Percentiles rank a stretch among this genome's conserved stretches.
These are phyloP conservation scores for Ophion slaviceki DNA, from an alignment of 2,888 invertebrate genomes.

Conservation along the genomic window DNA sequence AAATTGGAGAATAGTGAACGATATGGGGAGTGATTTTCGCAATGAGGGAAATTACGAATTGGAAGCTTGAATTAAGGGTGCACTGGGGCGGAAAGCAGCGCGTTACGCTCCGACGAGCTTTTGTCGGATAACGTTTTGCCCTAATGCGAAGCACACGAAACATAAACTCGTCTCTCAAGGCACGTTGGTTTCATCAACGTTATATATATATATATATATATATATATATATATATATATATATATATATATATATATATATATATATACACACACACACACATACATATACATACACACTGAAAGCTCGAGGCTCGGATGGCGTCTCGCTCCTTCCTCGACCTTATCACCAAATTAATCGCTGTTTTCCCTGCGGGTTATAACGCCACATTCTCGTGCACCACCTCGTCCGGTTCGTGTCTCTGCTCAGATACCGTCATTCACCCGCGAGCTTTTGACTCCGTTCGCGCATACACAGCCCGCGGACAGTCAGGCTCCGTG, in stretches of 20 bases:
- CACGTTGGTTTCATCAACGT: constrained; percentile 56
- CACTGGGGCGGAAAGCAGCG: neutral
- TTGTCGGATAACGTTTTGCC: constrained; percentile 31
- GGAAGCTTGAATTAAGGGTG: neutral
- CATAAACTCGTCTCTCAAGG: constrained; percentile 59
- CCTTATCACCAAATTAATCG: constrained; percentile 66
- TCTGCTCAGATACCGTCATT: constrained; percentile 48
- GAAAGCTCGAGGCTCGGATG: constrained; percentile 18
- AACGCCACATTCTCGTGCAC: constrained; percentile 44
- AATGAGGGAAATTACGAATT: neutral
- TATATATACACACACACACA: too few species aligned
- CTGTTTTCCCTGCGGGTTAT: constrained; percentile 62
- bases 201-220: constrained; percentile 2
- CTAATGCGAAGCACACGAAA: constrained; percentile 42
- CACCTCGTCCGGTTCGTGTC: constrained; percentile 27
- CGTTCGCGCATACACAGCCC: neutral
- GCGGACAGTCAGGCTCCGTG: constrained; percentile 1
- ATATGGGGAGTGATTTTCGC: neutral
- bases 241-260: too few species aligned
- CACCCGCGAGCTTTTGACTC: constrained; percentile 39
- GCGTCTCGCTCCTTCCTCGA: constrained; percentile 35
- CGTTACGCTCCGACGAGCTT: constrained; percentile 38
- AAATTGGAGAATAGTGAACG: neutral
- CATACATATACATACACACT: too few species aligned
- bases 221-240: too few species aligned